Conservation (phyloP, 2,797 vertebrate species). For the Hypotaenidia philippensis region DNA sequence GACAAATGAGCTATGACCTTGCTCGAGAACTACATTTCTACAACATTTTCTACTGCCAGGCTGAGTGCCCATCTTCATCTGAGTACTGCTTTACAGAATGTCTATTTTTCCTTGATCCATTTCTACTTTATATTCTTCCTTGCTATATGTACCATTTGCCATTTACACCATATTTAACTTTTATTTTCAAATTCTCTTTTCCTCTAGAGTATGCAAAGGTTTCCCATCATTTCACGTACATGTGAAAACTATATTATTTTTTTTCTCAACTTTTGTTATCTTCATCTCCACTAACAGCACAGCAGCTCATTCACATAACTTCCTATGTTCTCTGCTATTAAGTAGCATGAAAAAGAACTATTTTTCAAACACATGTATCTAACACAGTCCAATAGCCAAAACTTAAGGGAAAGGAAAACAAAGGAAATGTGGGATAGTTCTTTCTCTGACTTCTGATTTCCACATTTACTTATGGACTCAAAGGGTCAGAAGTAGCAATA, state of each 20-base stretch:
- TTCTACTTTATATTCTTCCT: background rate
- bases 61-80: background rate
- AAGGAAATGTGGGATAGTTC: background rate
- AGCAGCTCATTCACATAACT: background rate
- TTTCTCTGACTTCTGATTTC: background rate
- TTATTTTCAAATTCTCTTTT: background rate
- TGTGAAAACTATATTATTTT: background rate
- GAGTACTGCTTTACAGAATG: background rate
- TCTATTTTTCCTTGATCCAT: background rate
- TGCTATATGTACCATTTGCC: background rate
- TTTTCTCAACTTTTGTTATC: background rate
- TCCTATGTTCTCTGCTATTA: background rate
- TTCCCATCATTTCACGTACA: background rate
- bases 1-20: background rate
- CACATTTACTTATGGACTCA: background rate
- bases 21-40: background rate
- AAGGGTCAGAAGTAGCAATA: background rate
- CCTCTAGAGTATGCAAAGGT: background rate
- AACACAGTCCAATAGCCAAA: background rate
- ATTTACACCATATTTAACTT: background rate
- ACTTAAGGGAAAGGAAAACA: background rate
- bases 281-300: background rate
- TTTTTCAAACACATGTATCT: background rate
- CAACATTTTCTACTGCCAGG: background rate
- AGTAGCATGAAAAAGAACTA: background rate